Percentiles rank a stretch among this genome's conserved stretches.
Evolutionary conservation across 1,140 invertebrate genomes (phyloP).

Genomic region (Drosophila oshimai): DNA sequence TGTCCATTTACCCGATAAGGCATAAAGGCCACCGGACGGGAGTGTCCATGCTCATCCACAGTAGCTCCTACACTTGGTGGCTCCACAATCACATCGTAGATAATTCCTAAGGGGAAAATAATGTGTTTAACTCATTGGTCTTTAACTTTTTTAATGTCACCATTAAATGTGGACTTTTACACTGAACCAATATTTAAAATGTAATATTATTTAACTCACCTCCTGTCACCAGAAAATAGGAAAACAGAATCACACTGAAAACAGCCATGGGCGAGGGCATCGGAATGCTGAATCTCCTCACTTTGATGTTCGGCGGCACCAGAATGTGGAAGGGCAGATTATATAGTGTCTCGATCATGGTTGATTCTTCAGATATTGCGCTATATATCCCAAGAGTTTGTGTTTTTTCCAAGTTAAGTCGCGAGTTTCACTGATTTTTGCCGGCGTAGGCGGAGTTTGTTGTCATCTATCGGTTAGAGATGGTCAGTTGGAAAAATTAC

Average conservation of each 20-base stretch:
- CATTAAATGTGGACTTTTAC: no score
- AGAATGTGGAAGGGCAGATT: slow-evolving; percentile 91
- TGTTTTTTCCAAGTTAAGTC: background rate
- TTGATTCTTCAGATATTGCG: background rate
- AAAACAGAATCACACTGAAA: slow-evolving; percentile 94
- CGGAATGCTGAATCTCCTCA: slow-evolving; percentile 90
- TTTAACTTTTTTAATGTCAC: no score
- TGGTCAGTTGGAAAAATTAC: background rate
- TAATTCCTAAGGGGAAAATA: slow-evolving; percentile 90
- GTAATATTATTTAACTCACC: slow-evolving; percentile 85
- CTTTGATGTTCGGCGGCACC: slow-evolving; percentile 95
- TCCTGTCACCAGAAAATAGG: slow-evolving; percentile 99
- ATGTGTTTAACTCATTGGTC: background rate
- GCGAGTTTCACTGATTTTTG: slow-evolving; percentile 4
- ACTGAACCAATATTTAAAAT: no score
- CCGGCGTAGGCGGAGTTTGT: slow-evolving; percentile 59
- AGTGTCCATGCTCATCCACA: slow-evolving; percentile 98
- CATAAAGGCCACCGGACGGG: slow-evolving; percentile 98
- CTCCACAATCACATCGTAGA: slow-evolving; percentile 99
- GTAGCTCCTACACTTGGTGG: slow-evolving; percentile 98
- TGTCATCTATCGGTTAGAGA: slow-evolving; percentile 1
- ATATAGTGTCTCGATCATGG: slow-evolving; percentile 90
- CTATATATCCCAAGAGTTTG: background rate
- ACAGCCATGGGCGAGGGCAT: slow-evolving; percentile 96
- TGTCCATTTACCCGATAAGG: slow-evolving; percentile 99